Evolutionary conservation across 2,888 invertebrate species (phyloP).

Genomic region (Luperina nickerlii): DNA sequence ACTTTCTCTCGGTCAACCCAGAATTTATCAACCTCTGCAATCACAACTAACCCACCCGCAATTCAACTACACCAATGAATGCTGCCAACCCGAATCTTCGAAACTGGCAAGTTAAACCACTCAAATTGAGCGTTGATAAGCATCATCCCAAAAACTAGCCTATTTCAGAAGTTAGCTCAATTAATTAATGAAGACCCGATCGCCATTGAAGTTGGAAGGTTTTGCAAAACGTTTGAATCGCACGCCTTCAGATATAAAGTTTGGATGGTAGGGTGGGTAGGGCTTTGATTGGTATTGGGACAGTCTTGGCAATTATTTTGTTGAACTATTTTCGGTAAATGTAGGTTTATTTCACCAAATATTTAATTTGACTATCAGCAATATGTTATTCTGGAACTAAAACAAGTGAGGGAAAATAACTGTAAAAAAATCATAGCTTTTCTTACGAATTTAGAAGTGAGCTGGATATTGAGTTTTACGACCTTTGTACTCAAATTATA

Average conservation of each 20-base stretch:
- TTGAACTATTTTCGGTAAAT: background rate
- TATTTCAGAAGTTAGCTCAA: conserved; percentile 54
- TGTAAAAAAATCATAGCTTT: background rate
- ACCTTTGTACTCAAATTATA: too few species aligned
- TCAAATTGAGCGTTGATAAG: conserved; percentile 64
- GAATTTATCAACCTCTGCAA: background rate
- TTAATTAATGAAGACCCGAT: conserved; percentile 65
- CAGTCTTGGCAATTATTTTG: background rate
- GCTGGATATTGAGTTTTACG: background rate
- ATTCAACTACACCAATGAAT: conserved; percentile 18
- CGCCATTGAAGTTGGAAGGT: conserved; percentile 56
- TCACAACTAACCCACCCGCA: conserved; percentile 2
- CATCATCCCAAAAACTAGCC: conserved; percentile 60
- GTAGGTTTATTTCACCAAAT: background rate
- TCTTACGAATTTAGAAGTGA: background rate
- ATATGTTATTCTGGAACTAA: background rate
- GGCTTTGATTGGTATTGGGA: conserved; percentile 8
- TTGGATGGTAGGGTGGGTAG: conserved; percentile 15
- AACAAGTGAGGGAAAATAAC: background rate
- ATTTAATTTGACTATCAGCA: background rate
- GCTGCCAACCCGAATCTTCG: conserved; percentile 7
- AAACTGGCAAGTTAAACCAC: conserved; percentile 62
- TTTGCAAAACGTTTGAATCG: conserved; percentile 62
- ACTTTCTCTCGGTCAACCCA: too few species aligned
- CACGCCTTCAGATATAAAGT: conserved; percentile 56